Evolutionary conservation across 2,888 invertebrate genomes (phyloP).

Genomic region (Agonopterix alstromeriana): DNA sequence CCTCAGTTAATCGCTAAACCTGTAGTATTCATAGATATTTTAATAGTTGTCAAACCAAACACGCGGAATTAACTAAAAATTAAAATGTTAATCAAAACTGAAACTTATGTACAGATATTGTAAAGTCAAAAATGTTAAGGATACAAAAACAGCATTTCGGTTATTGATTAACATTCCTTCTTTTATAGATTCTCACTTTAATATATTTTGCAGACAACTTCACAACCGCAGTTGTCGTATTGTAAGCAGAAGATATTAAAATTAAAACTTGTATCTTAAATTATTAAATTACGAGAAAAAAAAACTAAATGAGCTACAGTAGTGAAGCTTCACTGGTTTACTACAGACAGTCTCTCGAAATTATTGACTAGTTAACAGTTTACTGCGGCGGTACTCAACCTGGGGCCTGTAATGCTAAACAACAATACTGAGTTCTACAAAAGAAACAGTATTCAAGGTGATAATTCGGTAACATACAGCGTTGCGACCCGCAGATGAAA

Average conservation of each 20-base stretch:
- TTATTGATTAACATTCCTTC: constrained; percentile 38
- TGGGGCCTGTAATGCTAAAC: neutral
- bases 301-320: constrained; percentile 43
- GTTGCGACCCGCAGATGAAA: no score
- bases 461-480: no score
- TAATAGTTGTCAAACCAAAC: constrained; percentile 21
- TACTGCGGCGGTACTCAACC: no score
- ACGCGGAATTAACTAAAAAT: constrained; percentile 38
- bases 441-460: no score
- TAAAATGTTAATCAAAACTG: constrained; percentile 42
- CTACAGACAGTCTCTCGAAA: constrained; percentile 46
- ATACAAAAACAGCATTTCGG: constrained; percentile 18
- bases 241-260: constrained; percentile 34
- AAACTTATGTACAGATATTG: constrained; percentile 14
- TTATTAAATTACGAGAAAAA: constrained; percentile 26
- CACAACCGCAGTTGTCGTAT: constrained; percentile 2
- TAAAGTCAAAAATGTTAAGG: constrained; percentile 4
- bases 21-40: no score
- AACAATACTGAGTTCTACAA: no score
- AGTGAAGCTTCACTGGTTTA: constrained; percentile 44
- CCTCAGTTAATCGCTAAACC: no score
- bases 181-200: constrained; percentile 27
- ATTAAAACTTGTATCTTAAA: constrained; percentile 29
- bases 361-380: constrained; percentile 55
- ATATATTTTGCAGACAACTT: constrained; percentile 31